Percentiles rank a stretch among this genome's conserved stretches.
Conservation (phyloP, 2,113 vertebrate species). For the Epinephelus lanceolatus region DNA sequence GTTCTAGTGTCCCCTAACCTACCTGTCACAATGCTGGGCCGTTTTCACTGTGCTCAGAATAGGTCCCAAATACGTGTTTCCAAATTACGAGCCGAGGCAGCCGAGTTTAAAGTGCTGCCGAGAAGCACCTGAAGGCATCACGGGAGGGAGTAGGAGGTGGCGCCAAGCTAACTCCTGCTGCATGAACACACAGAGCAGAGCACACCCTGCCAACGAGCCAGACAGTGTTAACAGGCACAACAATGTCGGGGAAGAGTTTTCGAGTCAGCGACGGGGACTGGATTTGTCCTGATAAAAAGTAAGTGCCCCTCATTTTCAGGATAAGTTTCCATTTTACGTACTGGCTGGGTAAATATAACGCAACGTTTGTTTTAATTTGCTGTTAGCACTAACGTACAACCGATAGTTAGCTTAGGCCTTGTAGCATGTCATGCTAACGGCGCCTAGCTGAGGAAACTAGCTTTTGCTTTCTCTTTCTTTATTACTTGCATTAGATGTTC, state of each 20-base stretch:
- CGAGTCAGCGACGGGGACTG: constrained; percentile 98
- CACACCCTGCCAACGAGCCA: constrained; percentile 39
- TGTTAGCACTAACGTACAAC: constrained; percentile 28
- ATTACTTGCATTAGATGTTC: rapidly evolving
- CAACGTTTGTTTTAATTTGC: not conserved
- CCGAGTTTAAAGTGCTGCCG: not conserved
- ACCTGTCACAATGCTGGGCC: rapidly evolving
- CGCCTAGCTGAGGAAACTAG: not conserved
- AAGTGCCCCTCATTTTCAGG: constrained; percentile 63
- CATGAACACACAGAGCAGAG: constrained; percentile 14
- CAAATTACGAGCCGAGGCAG: not conserved
- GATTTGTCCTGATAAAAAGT: constrained; percentile 99
- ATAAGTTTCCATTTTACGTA: rapidly evolving
- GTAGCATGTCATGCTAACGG: constrained; percentile 21
- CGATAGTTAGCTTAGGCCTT: constrained; percentile 64
- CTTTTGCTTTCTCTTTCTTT: not conserved
- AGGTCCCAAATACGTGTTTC: not conserved
- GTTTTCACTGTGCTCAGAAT: not conserved
- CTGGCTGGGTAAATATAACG: rapidly evolving
- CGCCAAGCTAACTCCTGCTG: not conserved
- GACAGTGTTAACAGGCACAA: constrained; percentile 35
- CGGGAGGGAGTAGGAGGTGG: not conserved
- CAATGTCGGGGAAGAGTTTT: constrained; percentile 98
- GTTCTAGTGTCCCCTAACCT: not conserved
- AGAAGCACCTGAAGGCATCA: constrained; percentile 53